Conservation (phyloP, 1,140 invertebrate species). For the Leptinotarsa lineolata region DNA sequence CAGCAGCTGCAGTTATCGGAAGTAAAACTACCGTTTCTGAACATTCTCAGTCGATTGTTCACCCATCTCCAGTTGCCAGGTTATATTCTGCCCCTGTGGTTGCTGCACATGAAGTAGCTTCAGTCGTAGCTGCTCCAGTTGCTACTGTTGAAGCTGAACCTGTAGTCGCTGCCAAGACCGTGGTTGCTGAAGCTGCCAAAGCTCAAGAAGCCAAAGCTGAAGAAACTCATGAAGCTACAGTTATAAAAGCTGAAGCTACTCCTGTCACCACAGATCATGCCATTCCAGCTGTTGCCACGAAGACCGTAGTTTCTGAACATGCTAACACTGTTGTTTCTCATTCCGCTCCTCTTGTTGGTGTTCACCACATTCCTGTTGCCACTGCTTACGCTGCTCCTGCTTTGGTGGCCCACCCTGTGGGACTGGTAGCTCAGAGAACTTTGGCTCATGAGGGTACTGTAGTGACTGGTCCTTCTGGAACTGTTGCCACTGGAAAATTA, state of each 20-base stretch:
- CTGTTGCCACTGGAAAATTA: conserved; percentile 11
- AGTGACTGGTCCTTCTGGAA: conserved; percentile 26
- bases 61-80: neutral
- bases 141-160: conserved; percentile 2
- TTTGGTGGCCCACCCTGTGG: conserved; percentile 19
- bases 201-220: neutral
- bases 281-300: neutral
- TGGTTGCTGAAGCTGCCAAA: neutral
- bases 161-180: conserved; percentile 7
- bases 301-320: conserved; percentile 20
- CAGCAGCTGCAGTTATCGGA: conserved; percentile 17
- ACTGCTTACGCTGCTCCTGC: conserved; percentile 26
- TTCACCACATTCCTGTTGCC: conserved; percentile 27
- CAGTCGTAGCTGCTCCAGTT: conserved; percentile 7
- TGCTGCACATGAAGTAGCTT: conserved; percentile 22
- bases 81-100: conserved; percentile 29
- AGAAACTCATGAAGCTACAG: neutral
- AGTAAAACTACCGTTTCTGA: conserved; percentile 12
- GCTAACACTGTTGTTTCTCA: conserved; percentile 29
- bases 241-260: neutral
- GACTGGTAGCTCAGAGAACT: neutral
- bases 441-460: conserved; percentile 7
- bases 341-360: conserved; percentile 15
- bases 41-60: neutral
- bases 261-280: neutral